Percentiles rank a stretch among this genome's conserved stretches.
Conservation (phyloP, 2,888 invertebrate genomes). For the Megalurothrips usitatus region DNA sequence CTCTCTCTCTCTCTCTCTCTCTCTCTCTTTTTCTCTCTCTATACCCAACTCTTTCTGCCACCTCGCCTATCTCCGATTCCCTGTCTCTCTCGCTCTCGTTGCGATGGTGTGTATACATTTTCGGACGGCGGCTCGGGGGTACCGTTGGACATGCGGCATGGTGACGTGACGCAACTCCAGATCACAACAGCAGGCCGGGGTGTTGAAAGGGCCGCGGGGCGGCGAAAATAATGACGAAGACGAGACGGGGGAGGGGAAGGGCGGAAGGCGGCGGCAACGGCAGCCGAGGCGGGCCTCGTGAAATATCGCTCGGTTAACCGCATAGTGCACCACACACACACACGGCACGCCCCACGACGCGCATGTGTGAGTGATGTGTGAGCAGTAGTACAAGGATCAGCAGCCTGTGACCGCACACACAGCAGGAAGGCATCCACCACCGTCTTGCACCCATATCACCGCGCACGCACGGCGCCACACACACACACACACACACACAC, state of each 20-base stretch:
- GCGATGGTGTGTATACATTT: too few relatives aligned
- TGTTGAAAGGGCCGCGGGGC: not conserved
- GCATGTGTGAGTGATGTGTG: not conserved
- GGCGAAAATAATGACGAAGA: not conserved
- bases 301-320: constrained; percentile 24
- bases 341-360: not conserved
- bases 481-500: too few relatives aligned
- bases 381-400: not conserved
- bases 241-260: not conserved
- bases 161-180: not conserved
- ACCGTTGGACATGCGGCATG: too few relatives aligned
- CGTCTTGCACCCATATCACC: too few relatives aligned
- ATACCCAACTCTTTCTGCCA: too few relatives aligned
- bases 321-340: not conserved
- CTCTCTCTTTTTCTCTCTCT: not conserved
- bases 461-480: too few relatives aligned
- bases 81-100: too few relatives aligned
- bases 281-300: not conserved
- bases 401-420: constrained; percentile 2
- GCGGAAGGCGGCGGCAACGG: too few relatives aligned
- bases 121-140: too few relatives aligned
- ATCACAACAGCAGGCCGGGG: not conserved
- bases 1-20: not conserved
- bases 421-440: too few relatives aligned
- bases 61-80: too few relatives aligned